A percentile compares a stretch with the other conserved stretches of the same genome.
phyloP scores from a whole-genome alignment of 2,113 vertebrate genomes.

The Maccullochella peelii region DNA sequence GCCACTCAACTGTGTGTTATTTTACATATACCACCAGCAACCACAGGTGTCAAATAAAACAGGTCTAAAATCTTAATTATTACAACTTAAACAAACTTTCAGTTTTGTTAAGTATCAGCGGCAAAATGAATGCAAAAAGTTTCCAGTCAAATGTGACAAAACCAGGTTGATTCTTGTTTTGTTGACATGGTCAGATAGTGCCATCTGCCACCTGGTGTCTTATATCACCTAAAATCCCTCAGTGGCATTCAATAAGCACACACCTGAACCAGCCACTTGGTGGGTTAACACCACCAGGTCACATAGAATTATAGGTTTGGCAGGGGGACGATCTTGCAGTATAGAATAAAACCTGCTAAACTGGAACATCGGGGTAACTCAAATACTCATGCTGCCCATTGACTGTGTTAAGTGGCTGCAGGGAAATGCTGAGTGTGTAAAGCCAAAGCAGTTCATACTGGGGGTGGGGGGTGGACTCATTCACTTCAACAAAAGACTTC shows the following conservation, averaged over 20 bases:
- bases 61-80: background rate
- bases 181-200: background rate
- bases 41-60: no score
- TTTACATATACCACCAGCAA: no score
- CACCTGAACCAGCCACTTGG: background rate
- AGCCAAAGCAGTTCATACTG: background rate
- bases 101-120: background rate
- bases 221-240: background rate
- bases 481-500: background rate
- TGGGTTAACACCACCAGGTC: slow-evolving; percentile 4
- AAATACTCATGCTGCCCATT: background rate
- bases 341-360: slow-evolving; percentile 13
- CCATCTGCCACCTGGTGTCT: slow-evolving; percentile 1
- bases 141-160: background rate
- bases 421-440: background rate
- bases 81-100: background rate
- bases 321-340: background rate
- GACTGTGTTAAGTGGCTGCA: background rate
- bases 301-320: slow-evolving; percentile 1
- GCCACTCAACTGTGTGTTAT: no score
- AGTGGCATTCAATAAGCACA: background rate
- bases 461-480: background rate
- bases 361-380: background rate
- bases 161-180: background rate
- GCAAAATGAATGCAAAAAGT: no score